Conservation (phyloP, 2,797 vertebrate species). For the Tolypeutes matacus region DNA sequence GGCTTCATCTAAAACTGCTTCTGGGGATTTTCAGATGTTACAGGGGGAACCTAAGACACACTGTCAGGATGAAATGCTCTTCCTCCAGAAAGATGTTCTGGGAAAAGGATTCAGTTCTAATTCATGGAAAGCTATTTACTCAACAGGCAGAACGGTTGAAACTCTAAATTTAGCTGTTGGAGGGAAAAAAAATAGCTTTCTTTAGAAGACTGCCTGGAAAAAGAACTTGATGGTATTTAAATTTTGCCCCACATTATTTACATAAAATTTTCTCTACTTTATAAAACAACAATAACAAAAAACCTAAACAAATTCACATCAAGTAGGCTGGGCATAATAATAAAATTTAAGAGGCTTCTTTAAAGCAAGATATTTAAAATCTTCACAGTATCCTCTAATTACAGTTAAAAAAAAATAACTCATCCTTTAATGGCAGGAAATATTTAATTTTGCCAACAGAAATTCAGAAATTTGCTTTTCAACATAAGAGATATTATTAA, state of each 20-base stretch:
- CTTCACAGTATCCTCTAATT: not conserved
- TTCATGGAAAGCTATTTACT: slow-evolving; percentile 80
- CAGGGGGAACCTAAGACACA: slow-evolving; percentile 73
- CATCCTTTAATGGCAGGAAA: too few species aligned
- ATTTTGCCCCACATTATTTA: slow-evolving; percentile 53
- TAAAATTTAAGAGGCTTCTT: not conserved
- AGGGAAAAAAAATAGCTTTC: slow-evolving; percentile 60
- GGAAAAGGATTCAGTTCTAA: slow-evolving; percentile 78
- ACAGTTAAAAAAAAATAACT: not conserved
- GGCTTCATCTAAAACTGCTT: slow-evolving; percentile 78
- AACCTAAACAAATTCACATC: not conserved
- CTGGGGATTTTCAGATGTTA: slow-evolving; percentile 79
- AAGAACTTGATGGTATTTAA: slow-evolving; percentile 68
- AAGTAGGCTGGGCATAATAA: not conserved
- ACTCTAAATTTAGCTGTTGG: slow-evolving; percentile 79
- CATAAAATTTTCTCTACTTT: slow-evolving; percentile 23
- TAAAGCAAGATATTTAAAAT: not conserved
- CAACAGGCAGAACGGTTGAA: slow-evolving; percentile 80
- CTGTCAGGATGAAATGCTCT: slow-evolving; percentile 63
- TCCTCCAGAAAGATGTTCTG: slow-evolving; percentile 80
- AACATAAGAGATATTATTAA: not conserved
- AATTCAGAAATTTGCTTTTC: slow-evolving; percentile 56
- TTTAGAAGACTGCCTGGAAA: slow-evolving; percentile 67
- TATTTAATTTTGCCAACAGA: not conserved
- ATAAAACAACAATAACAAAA: slow-evolving; percentile 6